Percentiles rank a stretch among this genome's conserved stretches.
These are phyloP conservation scores for Parasteatoda tepidariorum DNA, from an alignment of 1,140 invertebrate species.

Conservation along the genomic window DNA sequence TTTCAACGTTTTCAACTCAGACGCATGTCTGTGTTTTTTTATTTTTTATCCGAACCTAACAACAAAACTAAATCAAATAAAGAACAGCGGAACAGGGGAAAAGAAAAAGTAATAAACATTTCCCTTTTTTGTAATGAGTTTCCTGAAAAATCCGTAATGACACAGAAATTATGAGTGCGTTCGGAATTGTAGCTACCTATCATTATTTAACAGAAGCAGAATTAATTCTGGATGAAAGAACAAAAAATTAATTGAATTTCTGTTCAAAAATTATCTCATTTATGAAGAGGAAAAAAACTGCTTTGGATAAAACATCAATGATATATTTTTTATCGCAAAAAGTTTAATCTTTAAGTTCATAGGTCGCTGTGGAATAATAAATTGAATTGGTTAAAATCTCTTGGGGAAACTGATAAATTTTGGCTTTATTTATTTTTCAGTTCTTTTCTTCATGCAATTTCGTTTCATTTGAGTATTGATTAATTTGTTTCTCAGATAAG, in stretches of 20 bases:
- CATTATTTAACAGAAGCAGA: slow-evolving; percentile 30
- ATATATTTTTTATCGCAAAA: background rate
- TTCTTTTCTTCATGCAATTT: no score
- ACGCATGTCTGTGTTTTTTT: background rate
- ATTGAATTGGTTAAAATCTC: background rate
- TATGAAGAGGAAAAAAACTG: slow-evolving; percentile 7
- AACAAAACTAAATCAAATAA: background rate
- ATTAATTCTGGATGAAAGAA: background rate
- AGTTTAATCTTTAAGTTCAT: background rate
- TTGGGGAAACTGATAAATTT: no score
- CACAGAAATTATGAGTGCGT: slow-evolving; percentile 53
- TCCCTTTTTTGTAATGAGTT: slow-evolving; percentile 40
- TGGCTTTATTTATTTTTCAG: no score
- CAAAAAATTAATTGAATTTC: slow-evolving; percentile 53
- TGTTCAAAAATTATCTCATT: slow-evolving; percentile 51
- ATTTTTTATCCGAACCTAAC: background rate
- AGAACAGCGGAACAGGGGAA: background rate
- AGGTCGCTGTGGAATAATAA: background rate
- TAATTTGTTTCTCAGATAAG: no score
- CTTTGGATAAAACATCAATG: background rate
- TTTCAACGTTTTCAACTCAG: background rate
- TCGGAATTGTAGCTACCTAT: slow-evolving; percentile 15
- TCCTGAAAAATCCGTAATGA: slow-evolving; percentile 52
- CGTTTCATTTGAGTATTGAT: no score
- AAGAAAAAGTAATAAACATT: slow-evolving; percentile 9